Percentiles rank a stretch among this genome's conserved stretches.
Conservation (phyloP, 1,140 invertebrate genomes). For the Oscheius sp. region DNA sequence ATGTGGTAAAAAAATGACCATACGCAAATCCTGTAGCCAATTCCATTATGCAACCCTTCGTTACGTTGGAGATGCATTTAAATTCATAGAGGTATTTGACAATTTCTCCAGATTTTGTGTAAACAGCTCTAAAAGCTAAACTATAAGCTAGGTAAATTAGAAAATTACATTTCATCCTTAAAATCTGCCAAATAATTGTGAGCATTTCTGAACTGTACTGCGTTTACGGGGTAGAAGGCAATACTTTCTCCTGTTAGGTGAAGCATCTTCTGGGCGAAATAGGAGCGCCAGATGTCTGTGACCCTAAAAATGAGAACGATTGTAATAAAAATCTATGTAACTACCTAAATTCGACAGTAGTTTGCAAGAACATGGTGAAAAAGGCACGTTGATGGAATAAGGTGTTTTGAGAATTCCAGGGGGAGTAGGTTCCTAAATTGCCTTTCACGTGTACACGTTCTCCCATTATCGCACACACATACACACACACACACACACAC, state of each 20-base stretch:
- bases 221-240: constrained; percentile 46
- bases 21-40: not conserved
- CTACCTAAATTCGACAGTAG: constrained; percentile 49
- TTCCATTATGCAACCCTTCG: not conserved
- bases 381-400: constrained; percentile 57
- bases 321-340: not conserved
- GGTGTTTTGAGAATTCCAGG: constrained; percentile 60
- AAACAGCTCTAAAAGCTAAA: constrained; percentile 17
- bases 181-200: constrained; percentile 16
- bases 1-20: too few relatives aligned
- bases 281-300: constrained; percentile 60
- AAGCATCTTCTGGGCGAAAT: constrained; percentile 58
- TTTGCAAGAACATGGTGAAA: constrained; percentile 57
- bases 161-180: constrained; percentile 7
- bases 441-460: too few relatives aligned
- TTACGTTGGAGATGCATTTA: not conserved
- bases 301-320: constrained; percentile 31
- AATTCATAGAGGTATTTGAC: constrained; percentile 1
- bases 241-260: constrained; percentile 53
- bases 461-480: too few relatives aligned
- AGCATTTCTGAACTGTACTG: constrained; percentile 19
- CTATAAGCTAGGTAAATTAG: not conserved
- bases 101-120: constrained; percentile 13
- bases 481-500: too few relatives aligned
- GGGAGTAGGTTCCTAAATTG: constrained; percentile 12